Evolutionary conservation across 2,113 vertebrate genomes (phyloP), one percentile per base, ranked within the genome.

Genomic region (Pampusana beccarii): DNA sequence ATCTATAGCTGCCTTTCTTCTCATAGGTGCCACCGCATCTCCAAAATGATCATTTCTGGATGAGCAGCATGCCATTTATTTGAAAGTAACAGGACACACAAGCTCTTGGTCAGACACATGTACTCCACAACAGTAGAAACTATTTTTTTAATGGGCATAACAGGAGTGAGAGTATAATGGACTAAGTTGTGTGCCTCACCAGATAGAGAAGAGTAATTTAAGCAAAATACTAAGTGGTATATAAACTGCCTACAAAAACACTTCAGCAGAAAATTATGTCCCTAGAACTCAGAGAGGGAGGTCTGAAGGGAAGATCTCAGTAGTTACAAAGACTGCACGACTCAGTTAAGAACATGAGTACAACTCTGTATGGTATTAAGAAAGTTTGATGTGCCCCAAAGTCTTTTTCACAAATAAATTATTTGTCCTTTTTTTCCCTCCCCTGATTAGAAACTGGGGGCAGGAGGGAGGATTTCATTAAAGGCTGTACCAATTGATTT

Each of bases 341-440:
- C 33, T 75, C 19, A 72, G 60, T 85, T 51, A 80, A 86, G 21
- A 82, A 14, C 44, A 38, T 1, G 2, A 84, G 8, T 46, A 51
- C 23, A 79, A 44, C 34, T 70, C 58, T 73, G 77, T 26, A 70
- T 6, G 23, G 51, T 20, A 94, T 4, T 53, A n/a, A 92, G 40
- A 50, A 81, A 80, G 26, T 31, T 36, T 58, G 19, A 50, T 29
- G 21, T 86, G 60, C 36, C 34, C 54, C 72, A 26, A 88, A 4
- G 17, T 61, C 28, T 86, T 80, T 86, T 93, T 40, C 44, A 61
- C 17, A 40, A 5, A 42, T 3, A 60, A 64, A 40, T 79, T 56
- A 16, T 33, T 5, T 11, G 1, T 12, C 18, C 4, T 7, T 26
- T 5, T 3, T 5, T 1, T 7, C 16, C 10, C 0, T 18, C 19